Evolutionary conservation across 2,113 vertebrate species (phyloP), one percentile per base, ranked within the genome.

Genomic region (Sakesphorus luctuosus): DNA sequence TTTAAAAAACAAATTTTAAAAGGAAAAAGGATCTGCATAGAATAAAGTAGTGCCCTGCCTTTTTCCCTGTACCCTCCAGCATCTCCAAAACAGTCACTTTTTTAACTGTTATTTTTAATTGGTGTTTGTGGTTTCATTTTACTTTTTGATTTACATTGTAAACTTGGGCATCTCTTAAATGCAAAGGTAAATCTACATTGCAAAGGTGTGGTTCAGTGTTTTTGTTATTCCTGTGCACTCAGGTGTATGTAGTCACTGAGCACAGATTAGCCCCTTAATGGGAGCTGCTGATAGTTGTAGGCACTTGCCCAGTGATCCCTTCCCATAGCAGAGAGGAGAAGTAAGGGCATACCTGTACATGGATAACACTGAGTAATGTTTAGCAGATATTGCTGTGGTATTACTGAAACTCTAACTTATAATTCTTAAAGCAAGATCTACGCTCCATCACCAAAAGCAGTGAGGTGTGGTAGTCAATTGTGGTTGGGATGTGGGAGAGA

Each of bases 1-100:
- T 93, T 94, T 52, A 83, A 87, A 93, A 90, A 92, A 55, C 35
- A 78, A 83, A 91, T 36, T 75, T 90, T 82, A 87, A 94, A 92
- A 94, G 21, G n/a, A 77, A 92, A 74, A 93, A 65, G 36, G 18
- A 87, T 86, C 56, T 46, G 28, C 20, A 29, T 4, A 55, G 28
- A 69, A 26, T 50, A 75, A 92, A 56, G 38, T 61, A 50, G 44
- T 18, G 9, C 29, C 29, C 15, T 84, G 38, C 33, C 66, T 88
- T 92, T 93, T 82, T 40, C 3, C 26, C 21, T 35, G 3, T 76
- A 68, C 58, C 29, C 55, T 79, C 28, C 15, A 71, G 75, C 3
- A 0, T 88, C 36, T 75, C 68, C 72, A 72, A 68, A 92, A 25
- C 40, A 89, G 43, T 63, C 46, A 47, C 20, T 26, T 69, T 84